Evolutionary conservation across 2,888 invertebrate genomes (phyloP).

Genomic region (Teleiodes luculella): DNA sequence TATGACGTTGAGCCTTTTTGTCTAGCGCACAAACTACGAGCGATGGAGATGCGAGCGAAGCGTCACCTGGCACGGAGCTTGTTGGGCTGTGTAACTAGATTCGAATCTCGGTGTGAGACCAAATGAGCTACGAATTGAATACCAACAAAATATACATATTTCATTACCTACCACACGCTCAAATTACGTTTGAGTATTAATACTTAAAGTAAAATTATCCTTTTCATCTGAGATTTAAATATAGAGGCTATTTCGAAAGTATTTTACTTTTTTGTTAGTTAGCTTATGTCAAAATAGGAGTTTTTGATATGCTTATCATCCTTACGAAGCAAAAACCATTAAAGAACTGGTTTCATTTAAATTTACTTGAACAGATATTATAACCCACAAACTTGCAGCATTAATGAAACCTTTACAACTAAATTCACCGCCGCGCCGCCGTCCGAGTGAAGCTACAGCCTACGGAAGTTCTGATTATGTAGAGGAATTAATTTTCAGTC

Average conservation of each 20-base stretch:
- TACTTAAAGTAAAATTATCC: too few species aligned
- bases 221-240: too few species aligned
- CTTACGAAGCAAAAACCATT: too few species aligned
- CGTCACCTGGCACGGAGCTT: conserved; percentile 27
- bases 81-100: conserved; percentile 20
- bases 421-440: neutral
- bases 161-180: too few species aligned
- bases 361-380: neutral
- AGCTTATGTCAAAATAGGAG: too few species aligned
- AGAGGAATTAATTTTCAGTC: conserved; percentile 78
- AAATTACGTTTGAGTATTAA: too few species aligned
- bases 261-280: too few species aligned
- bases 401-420: neutral
- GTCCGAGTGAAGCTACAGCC: conserved; percentile 55
- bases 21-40: too few species aligned
- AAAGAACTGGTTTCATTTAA: too few species aligned
- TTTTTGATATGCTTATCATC: too few species aligned
- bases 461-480: conserved; percentile 76
- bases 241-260: too few species aligned
- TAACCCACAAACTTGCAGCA: neutral
- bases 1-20: conserved; percentile 77
- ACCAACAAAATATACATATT: too few species aligned
- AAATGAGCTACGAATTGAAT: neutral
- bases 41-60: conserved; percentile 18
- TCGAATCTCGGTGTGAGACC: conserved; percentile 28